Conservation (phyloP, 2,113 vertebrate species). For the Cinclus mexicanus region DNA sequence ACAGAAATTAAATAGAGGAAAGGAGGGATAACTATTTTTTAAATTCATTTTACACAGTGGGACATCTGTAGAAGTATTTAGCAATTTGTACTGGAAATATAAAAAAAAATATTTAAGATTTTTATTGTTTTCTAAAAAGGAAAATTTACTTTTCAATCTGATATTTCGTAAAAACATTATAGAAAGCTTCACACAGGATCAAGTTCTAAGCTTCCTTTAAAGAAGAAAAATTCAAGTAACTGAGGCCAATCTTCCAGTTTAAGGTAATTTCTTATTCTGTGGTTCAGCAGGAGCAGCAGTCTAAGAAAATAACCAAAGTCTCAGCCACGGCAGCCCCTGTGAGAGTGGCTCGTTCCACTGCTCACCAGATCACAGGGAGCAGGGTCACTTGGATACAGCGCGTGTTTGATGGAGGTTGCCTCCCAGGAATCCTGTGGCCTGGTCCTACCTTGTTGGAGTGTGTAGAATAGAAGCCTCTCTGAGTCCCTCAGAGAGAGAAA, state of each 20-base stretch:
- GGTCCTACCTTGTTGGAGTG: no score
- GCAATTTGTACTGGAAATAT: background rate
- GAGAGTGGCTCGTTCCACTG: rapidly evolving
- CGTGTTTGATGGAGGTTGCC: rapidly evolving
- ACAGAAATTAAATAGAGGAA: background rate
- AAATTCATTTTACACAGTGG: background rate
- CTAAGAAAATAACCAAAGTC: background rate
- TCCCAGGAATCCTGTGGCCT: rapidly evolving
- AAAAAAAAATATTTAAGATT: background rate
- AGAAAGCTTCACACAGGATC: background rate
- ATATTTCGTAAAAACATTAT: background rate
- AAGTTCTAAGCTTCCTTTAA: background rate
- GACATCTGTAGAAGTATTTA: background rate
- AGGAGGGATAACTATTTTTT: background rate
- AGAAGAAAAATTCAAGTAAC: background rate
- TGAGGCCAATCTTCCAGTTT: background rate
- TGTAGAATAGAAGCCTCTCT: no score
- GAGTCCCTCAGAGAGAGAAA: no score
- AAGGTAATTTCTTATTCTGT: background rate
- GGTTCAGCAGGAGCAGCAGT: background rate
- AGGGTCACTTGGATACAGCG: background rate
- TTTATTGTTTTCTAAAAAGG: background rate
- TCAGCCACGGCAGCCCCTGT: rapidly evolving
- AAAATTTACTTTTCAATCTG: background rate
- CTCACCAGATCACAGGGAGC: rapidly evolving